Conservation (phyloP, 2,797 vertebrate genomes). For the Sebastes oblongus region DNA sequence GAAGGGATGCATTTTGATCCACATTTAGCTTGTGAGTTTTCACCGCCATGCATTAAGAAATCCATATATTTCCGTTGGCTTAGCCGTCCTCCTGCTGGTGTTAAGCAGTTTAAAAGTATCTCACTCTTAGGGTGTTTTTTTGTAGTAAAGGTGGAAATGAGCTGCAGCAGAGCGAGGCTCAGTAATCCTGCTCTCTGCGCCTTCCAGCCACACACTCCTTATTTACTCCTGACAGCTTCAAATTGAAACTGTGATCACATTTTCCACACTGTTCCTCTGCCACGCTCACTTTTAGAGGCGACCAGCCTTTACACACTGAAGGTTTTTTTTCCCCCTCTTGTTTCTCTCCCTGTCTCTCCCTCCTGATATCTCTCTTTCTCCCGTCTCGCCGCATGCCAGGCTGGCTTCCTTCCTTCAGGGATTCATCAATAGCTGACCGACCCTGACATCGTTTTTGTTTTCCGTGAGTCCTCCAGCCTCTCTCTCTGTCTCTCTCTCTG, state of each 20-base stretch:
- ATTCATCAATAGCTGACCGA: constrained; percentile 63
- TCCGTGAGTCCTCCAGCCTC: constrained; percentile 6
- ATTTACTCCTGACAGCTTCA: constrained; percentile 79
- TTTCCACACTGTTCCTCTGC: constrained; percentile 64
- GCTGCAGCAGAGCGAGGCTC: constrained; percentile 52
- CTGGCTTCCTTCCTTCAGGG: constrained; percentile 33
- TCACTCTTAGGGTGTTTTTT: constrained; percentile 27
- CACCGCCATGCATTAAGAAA: constrained; percentile 14
- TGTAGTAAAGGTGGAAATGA: constrained; percentile 62
- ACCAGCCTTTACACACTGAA: constrained; percentile 19
- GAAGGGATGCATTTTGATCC: constrained; percentile 31
- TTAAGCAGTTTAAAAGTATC: constrained; percentile 58
- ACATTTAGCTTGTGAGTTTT: constrained; percentile 14
- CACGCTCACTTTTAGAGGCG: constrained; percentile 30
- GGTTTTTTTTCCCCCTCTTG: neutral
- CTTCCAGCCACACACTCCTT: constrained; percentile 58
- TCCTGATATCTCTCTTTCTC: constrained; percentile 49
- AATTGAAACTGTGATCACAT: constrained; percentile 81
- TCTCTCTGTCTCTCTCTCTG: constrained; percentile 6
- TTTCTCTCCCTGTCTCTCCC: constrained; percentile 23
- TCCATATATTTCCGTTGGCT: constrained; percentile 34
- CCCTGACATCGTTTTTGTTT: constrained; percentile 58
- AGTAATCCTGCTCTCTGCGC: constrained; percentile 67
- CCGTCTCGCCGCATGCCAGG: constrained; percentile 1
- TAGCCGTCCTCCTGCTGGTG: constrained; percentile 45